phyloP scores from a whole-genome alignment of 2,888 invertebrate species.

The Augiades crinisus region DNA sequence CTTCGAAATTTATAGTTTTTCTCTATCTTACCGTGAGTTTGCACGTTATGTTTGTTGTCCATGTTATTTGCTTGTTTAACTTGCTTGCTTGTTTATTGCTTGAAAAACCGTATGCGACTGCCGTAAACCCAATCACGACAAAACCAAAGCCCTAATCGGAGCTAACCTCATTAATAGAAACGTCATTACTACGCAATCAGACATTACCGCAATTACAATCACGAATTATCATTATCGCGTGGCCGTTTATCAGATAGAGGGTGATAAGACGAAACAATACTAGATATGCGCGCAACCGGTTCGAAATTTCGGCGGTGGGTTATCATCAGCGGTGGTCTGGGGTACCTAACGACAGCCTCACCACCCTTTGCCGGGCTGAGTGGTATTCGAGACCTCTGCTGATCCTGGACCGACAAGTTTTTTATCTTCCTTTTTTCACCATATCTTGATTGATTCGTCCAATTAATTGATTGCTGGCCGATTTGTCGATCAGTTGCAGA shows the following conservation, averaged over 20 bases:
- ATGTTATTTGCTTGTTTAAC: too few species aligned
- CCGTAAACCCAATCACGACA: too few species aligned
- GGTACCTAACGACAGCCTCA: slow-evolving; percentile 63
- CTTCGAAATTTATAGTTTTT: too few species aligned
- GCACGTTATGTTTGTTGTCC: too few species aligned
- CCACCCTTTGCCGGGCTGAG: slow-evolving; percentile 57
- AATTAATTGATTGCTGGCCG: slow-evolving; percentile 56
- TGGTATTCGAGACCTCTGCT: slow-evolving; percentile 83
- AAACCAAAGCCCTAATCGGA: background rate
- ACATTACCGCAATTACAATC: slow-evolving; percentile 34
- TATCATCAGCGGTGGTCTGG: slow-evolving; percentile 80
- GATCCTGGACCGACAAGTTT: slow-evolving; percentile 65
- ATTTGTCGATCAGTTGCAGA: slow-evolving; percentile 25
- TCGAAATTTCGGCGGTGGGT: slow-evolving; percentile 52
- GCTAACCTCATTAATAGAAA: slow-evolving; percentile 8
- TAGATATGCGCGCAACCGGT: slow-evolving; percentile 54
- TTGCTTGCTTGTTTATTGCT: too few species aligned
- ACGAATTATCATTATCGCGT: slow-evolving; percentile 32
- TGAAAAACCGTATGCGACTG: too few species aligned
- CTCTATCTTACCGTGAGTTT: too few species aligned
- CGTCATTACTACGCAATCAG: slow-evolving; percentile 32
- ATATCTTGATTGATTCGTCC: slow-evolving; percentile 70
- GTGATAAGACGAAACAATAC: slow-evolving; percentile 47
- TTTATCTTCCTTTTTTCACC: slow-evolving; percentile 69
- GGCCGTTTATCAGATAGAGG: slow-evolving; percentile 59